phyloP scores from a whole-genome alignment of 2,888 invertebrate genomes.

The Rhyacophila evoluta region DNA sequence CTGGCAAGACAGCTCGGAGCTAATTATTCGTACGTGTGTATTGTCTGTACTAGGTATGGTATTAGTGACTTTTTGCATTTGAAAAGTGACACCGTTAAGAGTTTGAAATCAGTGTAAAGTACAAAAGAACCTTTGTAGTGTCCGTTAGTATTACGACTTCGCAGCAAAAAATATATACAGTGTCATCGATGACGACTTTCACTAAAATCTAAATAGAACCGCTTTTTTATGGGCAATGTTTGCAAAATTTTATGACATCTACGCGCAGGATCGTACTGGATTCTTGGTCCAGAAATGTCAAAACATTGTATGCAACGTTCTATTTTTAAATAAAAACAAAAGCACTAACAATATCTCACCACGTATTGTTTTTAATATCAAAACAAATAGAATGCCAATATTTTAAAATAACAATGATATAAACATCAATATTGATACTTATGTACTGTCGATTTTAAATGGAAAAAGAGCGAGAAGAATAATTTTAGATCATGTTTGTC shows the following conservation, averaged over 20 bases:
- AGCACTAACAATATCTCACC: too few relatives aligned
- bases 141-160: not conserved
- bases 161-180: not conserved
- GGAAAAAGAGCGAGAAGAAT: too few relatives aligned
- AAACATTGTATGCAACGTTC: too few relatives aligned
- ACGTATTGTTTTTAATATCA: too few relatives aligned
- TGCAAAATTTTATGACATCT: not conserved
- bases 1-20: slow-evolving; percentile 4
- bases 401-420: too few relatives aligned
- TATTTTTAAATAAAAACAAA: too few relatives aligned
- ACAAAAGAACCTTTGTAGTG: slow-evolving; percentile 5
- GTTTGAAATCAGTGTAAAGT: not conserved
- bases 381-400: too few relatives aligned
- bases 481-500: too few relatives aligned
- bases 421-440: too few relatives aligned
- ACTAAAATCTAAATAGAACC: not conserved
- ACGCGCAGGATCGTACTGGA: not conserved
- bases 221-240: not conserved
- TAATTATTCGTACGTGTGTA: slow-evolving; percentile 8
- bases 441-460: too few relatives aligned
- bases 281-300: too few relatives aligned
- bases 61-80: not conserved
- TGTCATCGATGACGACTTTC: slow-evolving; percentile 2
- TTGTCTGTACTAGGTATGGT: not conserved
- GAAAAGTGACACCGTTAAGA: not conserved